Conservation (phyloP, 2,888 invertebrate genomes). For the Psylliodes chrysocephalus region DNA sequence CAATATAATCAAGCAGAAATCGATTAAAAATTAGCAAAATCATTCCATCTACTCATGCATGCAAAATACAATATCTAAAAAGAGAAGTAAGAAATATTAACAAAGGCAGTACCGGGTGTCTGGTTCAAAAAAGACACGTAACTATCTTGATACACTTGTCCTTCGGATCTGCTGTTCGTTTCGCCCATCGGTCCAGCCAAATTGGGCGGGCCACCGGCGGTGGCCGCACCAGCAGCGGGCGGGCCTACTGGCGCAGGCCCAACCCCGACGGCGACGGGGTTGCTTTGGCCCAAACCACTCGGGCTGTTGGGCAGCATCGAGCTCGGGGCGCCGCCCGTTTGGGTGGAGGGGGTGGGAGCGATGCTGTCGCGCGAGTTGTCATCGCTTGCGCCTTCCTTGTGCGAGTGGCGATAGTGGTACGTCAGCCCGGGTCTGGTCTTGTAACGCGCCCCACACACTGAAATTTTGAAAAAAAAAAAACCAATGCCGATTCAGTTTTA, state of each 20-base stretch:
- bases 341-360: slow-evolving; percentile 58
- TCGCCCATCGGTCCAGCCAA: slow-evolving; percentile 42
- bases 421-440: slow-evolving; percentile 95
- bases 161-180: slow-evolving; percentile 54
- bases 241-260: too few species aligned
- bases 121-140: slow-evolving; percentile 75
- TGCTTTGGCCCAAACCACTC: slow-evolving; percentile 49
- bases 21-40: slow-evolving; percentile 43
- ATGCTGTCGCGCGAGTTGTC: slow-evolving; percentile 65
- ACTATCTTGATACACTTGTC: slow-evolving; percentile 73
- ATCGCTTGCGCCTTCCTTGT: slow-evolving; percentile 72
- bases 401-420: slow-evolving; percentile 95
- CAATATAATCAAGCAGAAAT: too few species aligned
- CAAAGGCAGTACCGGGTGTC: slow-evolving; percentile 65
- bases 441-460: slow-evolving; percentile 96
- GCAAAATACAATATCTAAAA: slow-evolving; percentile 57
- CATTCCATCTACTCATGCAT: slow-evolving; percentile 59
- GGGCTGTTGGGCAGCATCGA: slow-evolving; percentile 55
- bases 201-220: slow-evolving; percentile 38
- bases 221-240: slow-evolving; percentile 29
- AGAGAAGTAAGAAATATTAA: slow-evolving; percentile 54
- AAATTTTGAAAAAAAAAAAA: slow-evolving; percentile 57
- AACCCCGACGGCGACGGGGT: slow-evolving; percentile 28
- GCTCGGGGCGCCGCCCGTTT: slow-evolving; percentile 61
- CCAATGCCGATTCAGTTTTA: slow-evolving; percentile 39